Base-by-base conservation (phyloP, 2,113 vertebrate genomes). In the Vireo altiloquus region DNA sequence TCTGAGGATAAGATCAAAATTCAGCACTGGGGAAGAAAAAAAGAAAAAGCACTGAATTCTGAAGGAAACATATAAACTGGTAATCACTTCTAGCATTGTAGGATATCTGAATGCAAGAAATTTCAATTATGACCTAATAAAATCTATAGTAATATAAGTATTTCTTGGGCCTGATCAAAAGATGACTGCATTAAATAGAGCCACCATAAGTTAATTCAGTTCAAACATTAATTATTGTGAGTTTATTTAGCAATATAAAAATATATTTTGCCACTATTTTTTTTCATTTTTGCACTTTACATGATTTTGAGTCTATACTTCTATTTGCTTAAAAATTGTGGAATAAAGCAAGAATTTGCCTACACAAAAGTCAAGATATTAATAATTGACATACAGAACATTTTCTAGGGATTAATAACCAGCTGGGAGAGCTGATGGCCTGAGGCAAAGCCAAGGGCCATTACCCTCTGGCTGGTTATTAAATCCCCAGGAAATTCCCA, bases 331-430 rank as follows among this genome's bases (percentile, higher is more conserved):
- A n/a, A 71, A 92, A 83, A 33, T 9, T 52, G n/a, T 56, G 75
- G 39, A 88, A 44, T 56, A 75, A 64, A 49, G 57, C 21, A 81
- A 89, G 63, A 64, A 89, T 90, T 84, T 95, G 31, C 70, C 78
- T 82, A 59, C 53, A 84, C 21, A 88, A 60, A 91, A 84, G 49
- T 91, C 87, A 25, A 87, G 76, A 92, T 46, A 97, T 96, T 98
- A 97, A 97, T 93, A 97, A 92, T 82, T 91, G 79, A 75, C 1
- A 2, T 87, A 87, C 11, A 83, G 44, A 80, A 27, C 57, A 79
- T 91, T 95, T 97, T 92, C 91, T 86, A 61, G 87, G 82, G 90
- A 97, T 96, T 98, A 97, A 97, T 97, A 97, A 95, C 80, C 78
- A 94, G 57, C 91, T 90, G 89, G 79, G 93, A 97, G 35, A 96